Base-by-base conservation (phyloP, 1,140 invertebrate genomes). In the Drosophila rhopaloa region DNA sequence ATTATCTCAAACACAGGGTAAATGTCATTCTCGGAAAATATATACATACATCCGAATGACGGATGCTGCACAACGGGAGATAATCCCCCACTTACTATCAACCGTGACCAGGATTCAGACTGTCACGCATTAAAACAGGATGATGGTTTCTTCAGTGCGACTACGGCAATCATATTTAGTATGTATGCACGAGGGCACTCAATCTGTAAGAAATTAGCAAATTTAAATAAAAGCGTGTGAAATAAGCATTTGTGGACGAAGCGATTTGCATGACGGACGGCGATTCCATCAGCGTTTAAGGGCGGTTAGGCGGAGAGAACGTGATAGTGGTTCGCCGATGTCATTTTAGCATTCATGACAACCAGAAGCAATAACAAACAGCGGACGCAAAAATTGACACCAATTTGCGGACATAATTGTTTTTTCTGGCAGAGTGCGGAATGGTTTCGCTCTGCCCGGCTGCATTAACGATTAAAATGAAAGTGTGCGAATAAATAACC, bases 321-420 rank as follows among this genome's bases (percentile, higher is more conserved):
- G 41, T 14, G 19, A 59, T 6, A 35, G 58, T 35, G 38, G 29
- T 35, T 40, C 70, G 50, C 76, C 65, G 58, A 71, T 72, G 60
- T 76, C 79, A 77, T 77, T 81, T 81, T 58, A 67, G 61, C 63
- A 76, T 76, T 67, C 78, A 81, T 76, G 71, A 50, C 62, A 66
- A 48, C 61, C 32, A 55, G 37, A 46, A 56, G 56, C 46, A 63
- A 43, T 27, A 58, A 50, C 60, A 68, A 55, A 47, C 27, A 68
- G 59, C 46, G n/a, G 37, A 61, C 56, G 56, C 82, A 61, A 75
- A 61, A 79, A 75, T 79, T 82, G 80, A 79, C 71, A 65, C 50
- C 81, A 82, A 83, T 83, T 82, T 79, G 62, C 56, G 50, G 57
- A 81, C 73, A 75, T 82, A 79, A 82, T 82, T 74, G 79, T 78